phyloP scores from a whole-genome alignment of 2,113 vertebrate genomes.

The Sminthopsis crassicaudata region DNA sequence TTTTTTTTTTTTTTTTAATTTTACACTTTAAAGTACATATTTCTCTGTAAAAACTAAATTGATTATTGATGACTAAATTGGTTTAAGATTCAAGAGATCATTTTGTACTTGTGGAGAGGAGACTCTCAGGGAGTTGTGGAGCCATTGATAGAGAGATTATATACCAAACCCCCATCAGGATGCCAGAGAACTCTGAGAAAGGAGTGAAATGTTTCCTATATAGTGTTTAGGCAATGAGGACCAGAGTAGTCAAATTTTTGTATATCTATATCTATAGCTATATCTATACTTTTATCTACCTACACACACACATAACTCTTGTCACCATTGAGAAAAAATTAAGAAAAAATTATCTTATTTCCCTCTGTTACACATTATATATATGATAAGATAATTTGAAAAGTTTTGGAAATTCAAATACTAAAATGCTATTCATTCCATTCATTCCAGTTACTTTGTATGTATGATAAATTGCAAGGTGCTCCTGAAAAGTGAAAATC shows the following conservation, averaged over 20 bases:
- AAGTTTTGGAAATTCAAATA: no score
- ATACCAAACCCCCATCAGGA: not conserved
- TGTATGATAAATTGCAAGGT: no score
- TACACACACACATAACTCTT: no score
- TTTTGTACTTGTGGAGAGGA: not conserved
- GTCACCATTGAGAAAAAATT: no score
- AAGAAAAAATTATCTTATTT: no score
- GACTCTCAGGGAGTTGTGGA: not conserved
- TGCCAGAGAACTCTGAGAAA: not conserved
- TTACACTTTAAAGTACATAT: not conserved
- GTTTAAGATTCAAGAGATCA: not conserved
- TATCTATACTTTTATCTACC: no score
- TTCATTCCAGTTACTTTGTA: no score
- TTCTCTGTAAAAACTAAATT: not conserved
- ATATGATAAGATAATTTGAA: no score
- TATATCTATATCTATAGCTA: no score
- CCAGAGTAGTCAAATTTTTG: not conserved
- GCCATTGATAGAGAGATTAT: not conserved
- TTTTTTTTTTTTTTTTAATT: not conserved
- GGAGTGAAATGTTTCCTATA: not conserved
- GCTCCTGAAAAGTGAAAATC: no score
- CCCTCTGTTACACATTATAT: no score
- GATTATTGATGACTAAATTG: not conserved
- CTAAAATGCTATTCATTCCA: no score
- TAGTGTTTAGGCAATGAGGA: not conserved